phyloP scores from a whole-genome alignment of 2,797 vertebrate genomes.

The Rhodeus uyekii region DNA sequence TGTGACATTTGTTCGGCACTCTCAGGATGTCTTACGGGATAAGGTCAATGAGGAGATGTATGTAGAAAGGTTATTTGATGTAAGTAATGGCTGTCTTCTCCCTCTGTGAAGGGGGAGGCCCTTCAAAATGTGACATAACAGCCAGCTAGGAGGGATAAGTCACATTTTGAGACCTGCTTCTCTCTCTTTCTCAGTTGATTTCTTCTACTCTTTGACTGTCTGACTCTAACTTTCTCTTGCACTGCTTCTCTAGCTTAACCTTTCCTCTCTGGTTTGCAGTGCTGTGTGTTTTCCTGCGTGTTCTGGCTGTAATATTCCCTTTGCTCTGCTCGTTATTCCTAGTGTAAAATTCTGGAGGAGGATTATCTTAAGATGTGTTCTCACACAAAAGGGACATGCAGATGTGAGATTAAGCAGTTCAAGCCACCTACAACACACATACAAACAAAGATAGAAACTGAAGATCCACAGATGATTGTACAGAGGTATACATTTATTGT shows the following conservation, averaged over 20 bases:
- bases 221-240: conserved; percentile 54
- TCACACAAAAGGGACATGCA: conserved; percentile 59
- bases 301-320: conserved; percentile 52
- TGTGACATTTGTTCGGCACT: conserved; percentile 97
- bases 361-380: conserved; percentile 65
- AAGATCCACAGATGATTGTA: neutral
- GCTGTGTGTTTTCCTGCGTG: conserved; percentile 59
- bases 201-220: conserved; percentile 71
- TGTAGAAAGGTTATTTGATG: conserved; percentile 99
- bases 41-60: conserved; percentile 99
- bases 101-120: conserved; percentile 77
- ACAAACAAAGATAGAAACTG: conserved; percentile 9
- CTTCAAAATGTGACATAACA: conserved; percentile 88
- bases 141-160: conserved; percentile 85
- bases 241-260: conserved; percentile 69
- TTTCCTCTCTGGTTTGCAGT: conserved; percentile 69
- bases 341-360: conserved; percentile 50
- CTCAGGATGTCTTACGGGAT: conserved; percentile 98
- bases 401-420: conserved; percentile 59
- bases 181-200: conserved; percentile 66
- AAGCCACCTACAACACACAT: neutral
- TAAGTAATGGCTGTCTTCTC: conserved; percentile 84
- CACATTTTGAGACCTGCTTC: conserved; percentile 82
- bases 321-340: conserved; percentile 36
- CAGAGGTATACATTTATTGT: neutral